Base-by-base conservation (phyloP, 2,113 vertebrate species). In the Entomyzon cyanotis region DNA sequence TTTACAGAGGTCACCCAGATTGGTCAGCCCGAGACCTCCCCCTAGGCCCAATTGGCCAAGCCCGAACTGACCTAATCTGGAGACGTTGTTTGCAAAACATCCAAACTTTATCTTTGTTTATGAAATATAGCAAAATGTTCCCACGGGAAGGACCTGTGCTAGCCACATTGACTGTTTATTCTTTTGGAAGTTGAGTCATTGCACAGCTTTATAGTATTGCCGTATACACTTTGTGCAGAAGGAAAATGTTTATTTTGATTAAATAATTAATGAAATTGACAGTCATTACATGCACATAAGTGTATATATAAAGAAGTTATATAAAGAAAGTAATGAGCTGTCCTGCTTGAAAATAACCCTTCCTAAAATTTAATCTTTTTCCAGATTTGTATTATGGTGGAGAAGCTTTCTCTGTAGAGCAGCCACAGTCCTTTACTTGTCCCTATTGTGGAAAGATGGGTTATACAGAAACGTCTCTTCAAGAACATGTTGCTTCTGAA, bases 311-410 rank as follows among this genome's bases (percentile, higher is more conserved):
- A 79, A 87, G 41, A 75, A 31, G n/a, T 87, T 55, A 56, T 90
- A 75, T 90, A 68, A 90, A 84, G 59, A 68, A 87, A 90, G 70
- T n/a, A 56, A 73, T 59, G 63, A 70, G 23, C 68, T 75, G 60
- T 76, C 63, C 68, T 93, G 19, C 78, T 87, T 87, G 39, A 84
- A 87, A 87, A 70, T 74, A 93, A 70, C 33, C 11, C 14, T 24
- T 93, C 21, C 46, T 87, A 64, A 90, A 90, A 78, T 27, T 69
- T 64, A 15, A 69, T 86, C n/a, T 86, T 37, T 37, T 37, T 37
- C 37, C 98, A 99, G 99, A 99, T 97, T 98, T 99, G 97, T 99
- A 99, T 98, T 99, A 99, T 97, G 99, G 99, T 97, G 99, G 99
- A 86, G 99, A 99, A 98, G 99, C 99, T 73, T 99, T 99, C 97